Base-by-base conservation (phyloP, 1,140 invertebrate species). In the Anastatus disparis region DNA sequence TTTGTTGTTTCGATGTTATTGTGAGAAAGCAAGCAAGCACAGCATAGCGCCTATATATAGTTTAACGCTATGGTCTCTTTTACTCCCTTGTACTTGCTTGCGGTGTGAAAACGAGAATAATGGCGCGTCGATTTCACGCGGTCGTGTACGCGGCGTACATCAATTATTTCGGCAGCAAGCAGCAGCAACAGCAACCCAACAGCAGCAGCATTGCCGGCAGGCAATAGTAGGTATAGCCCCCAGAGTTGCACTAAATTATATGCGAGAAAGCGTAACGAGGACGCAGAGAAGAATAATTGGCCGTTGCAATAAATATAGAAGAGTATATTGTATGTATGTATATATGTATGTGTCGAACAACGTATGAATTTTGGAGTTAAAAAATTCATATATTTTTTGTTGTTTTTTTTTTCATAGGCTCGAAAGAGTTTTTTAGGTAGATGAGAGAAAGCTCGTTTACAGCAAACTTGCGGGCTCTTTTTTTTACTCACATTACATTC, bases 61-160 rank as follows among this genome's bases (percentile, higher is more conserved):
- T n/a, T n/a, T n/a, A n/a, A n/a, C n/a, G n/a, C n/a, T n/a, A n/a
- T n/a, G n/a, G n/a, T n/a, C n/a, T n/a, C 31, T 4, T 35, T 35
- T 62, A 46, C 31, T 46, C n/a, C n/a, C n/a, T n/a, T n/a, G n/a
- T n/a, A 10, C 7, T 50, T 29, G 64, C 52, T 56, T 46, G 67
- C 46, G 64, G 67, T 22, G 59, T 46, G 68, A 70, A 70, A 70
- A 71, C 35, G 53, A 71, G 62, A 71, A 66, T 71, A 71, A 71
- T 71, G 70, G 62, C 62, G 55, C 62, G 70, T 71, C 70, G 70
- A 71, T 71, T 71, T 71, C 70, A 71, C 70, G 62, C 70, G 35
- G 17, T 42, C 42, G 38, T 55, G 67, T 15, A 24, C 27, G 50
- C 38, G 13, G 44, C 31, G 69, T 61, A 71, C 62, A 71, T 71